These are phyloP conservation scores for Corvus hawaiiensis DNA, from an alignment of 2,113 vertebrate species.

Conservation along the genomic window DNA sequence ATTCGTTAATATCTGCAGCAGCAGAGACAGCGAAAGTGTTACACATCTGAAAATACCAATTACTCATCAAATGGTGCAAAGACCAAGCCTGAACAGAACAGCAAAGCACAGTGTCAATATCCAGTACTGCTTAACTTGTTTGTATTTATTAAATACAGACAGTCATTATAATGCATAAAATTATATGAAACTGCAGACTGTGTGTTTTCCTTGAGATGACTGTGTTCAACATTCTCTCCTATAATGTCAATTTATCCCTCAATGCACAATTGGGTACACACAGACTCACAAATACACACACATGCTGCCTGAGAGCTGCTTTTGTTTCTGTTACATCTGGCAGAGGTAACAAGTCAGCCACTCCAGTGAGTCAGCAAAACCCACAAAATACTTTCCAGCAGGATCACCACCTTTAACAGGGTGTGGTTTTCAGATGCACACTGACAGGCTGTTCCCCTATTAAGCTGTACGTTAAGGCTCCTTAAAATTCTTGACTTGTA, in stretches of 20 bases:
- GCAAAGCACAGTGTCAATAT: neutral
- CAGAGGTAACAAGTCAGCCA: neutral
- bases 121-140: neutral
- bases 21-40: neutral
- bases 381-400: constrained; percentile 54
- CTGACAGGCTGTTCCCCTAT: neutral
- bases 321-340: neutral
- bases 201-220: neutral
- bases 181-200: neutral
- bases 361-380: constrained; percentile 48
- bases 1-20: constrained; percentile 87
- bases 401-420: constrained; percentile 21
- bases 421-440: constrained; percentile 25
- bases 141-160: neutral
- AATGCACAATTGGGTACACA: neutral
- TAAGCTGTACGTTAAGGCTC: neutral
- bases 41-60: neutral
- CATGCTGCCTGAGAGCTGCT: neutral
- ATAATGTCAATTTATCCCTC: neutral
- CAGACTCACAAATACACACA: neutral
- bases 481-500: constrained; percentile 4
- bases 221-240: neutral
- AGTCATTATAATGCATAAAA: neutral
- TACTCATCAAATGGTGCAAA: neutral
- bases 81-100: neutral